Base-by-base conservation (phyloP, 2,888 invertebrate species). In the Leptinotarsa tumamoca region DNA sequence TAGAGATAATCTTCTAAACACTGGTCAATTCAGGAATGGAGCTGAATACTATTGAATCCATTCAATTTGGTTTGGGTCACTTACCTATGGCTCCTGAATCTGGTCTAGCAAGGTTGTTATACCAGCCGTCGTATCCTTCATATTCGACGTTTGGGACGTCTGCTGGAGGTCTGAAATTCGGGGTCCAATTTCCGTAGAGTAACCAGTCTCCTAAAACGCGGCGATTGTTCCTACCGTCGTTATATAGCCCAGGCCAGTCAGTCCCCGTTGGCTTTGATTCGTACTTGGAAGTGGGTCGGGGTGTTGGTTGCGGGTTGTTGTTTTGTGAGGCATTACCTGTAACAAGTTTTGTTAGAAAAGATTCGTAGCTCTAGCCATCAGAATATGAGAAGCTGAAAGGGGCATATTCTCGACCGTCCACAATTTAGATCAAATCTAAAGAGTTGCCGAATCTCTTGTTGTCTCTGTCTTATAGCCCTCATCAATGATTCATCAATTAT, bases 51-150 rank as follows among this genome's bases (percentile, higher is more conserved):
- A 33, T 7, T 33, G 33, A 33, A 5, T 33, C 33, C 43, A 10
- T 10, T 10, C 10, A 43, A 43, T 43, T 43, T 43, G 10, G 43
- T 43, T 43, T 13, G 10, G 10, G n/a, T 63, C 63, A 81, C 77
- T 82, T 84, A 88, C 88, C 88, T 63, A 88, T 84, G 52, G 89
- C 88, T 67, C 89, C 88, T 13, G 84, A 84, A 77, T 88, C 87
- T 10, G 87, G 87, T 68, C 83, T 80, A 27, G 87, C 88, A 27
- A 88, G 78, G 80, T 89, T 89, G 75, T 89, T 88, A 75, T 88
- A 88, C 84, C 86, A 89, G n/a, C 88, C 89, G 81, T 89, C 88
- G 74, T 87, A 89, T n/a, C 88, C 87, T 71, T 84, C 84, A 77
- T 87, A 87, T 81, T 88, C 89, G n/a, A 82, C 81, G 18, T 82